Conservation (phyloP, 2,888 invertebrate species). For the Lagria hirta region DNA sequence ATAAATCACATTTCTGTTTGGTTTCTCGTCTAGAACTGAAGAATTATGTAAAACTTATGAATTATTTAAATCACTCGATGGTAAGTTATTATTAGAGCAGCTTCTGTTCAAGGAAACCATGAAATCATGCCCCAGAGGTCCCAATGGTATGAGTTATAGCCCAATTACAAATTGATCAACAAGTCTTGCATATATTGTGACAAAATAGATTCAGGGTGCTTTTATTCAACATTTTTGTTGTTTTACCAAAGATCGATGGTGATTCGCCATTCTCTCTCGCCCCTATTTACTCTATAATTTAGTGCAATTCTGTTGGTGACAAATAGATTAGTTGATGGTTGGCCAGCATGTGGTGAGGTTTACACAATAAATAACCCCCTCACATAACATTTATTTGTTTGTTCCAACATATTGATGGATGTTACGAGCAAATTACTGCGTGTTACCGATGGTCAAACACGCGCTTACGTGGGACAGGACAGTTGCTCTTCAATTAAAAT, state of each 20-base stretch:
- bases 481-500: background rate
- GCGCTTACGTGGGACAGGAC: slow-evolving; percentile 11
- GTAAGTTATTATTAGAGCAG: slow-evolving; percentile 16
- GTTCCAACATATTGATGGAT: slow-evolving; percentile 21
- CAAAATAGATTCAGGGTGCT: too few species aligned
- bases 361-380: slow-evolving; percentile 37
- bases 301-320: slow-evolving; percentile 32
- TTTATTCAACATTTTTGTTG: slow-evolving; percentile 1
- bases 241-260: background rate
- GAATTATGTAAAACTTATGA: slow-evolving; percentile 19
- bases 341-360: slow-evolving; percentile 34
- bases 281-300: slow-evolving; percentile 20
- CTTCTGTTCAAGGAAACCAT: slow-evolving; percentile 24
- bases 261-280: slow-evolving; percentile 4
- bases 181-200: slow-evolving; percentile 10
- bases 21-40: too few species aligned
- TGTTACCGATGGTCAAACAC: slow-evolving; percentile 18
- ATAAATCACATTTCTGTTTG: too few species aligned
- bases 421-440: slow-evolving; percentile 23
- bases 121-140: slow-evolving; percentile 15
- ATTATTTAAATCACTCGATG: slow-evolving; percentile 16
- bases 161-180: slow-evolving; percentile 20
- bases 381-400: slow-evolving; percentile 15
- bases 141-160: slow-evolving; percentile 16
- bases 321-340: slow-evolving; percentile 32